These are phyloP conservation scores for Chelonus formosanus DNA, from an alignment of 2,888 invertebrate species.

Conservation along the genomic window DNA sequence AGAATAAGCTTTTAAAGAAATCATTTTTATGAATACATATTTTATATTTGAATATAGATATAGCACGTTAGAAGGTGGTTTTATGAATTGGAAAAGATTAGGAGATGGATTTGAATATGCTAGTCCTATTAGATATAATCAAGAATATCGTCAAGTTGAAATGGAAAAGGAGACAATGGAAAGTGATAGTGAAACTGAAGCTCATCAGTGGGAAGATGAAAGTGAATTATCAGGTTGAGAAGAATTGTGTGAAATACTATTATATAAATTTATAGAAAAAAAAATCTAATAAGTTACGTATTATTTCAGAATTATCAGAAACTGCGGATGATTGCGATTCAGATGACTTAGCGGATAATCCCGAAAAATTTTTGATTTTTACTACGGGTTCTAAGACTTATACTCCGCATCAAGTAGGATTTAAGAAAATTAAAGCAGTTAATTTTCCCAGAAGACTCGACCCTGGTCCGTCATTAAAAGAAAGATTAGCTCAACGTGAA, in stretches of 20 bases:
- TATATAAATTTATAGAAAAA: too few relatives aligned
- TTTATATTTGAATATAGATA: conserved; percentile 46
- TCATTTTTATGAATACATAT: neutral
- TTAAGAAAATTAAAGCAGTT: conserved; percentile 77
- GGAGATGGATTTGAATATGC: conserved; percentile 67
- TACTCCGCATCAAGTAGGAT: conserved; percentile 85
- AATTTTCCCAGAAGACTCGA: conserved; percentile 75
- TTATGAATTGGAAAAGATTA: conserved; percentile 62
- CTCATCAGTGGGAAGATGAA: conserved; percentile 54
- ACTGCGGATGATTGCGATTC: conserved; percentile 56
- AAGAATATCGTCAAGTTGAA: conserved; percentile 71
- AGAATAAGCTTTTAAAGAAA: too few relatives aligned
- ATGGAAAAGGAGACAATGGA: conserved; percentile 57
- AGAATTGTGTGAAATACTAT: too few relatives aligned
- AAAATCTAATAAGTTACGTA: neutral
- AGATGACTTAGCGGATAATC: conserved; percentile 67
- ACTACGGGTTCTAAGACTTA: conserved; percentile 85
- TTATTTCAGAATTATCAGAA: conserved; percentile 50
- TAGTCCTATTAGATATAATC: conserved; percentile 71
- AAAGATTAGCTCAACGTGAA: conserved; percentile 72
- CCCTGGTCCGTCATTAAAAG: conserved; percentile 74
- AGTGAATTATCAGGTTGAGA: conserved; percentile 54
- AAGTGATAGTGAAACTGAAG: conserved; percentile 55
- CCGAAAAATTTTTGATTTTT: conserved; percentile 81
- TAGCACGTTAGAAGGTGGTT: conserved; percentile 59